Evolutionary conservation across 2,113 vertebrate genomes (phyloP).

Genomic region (Nycticryphes semicollaris): DNA sequence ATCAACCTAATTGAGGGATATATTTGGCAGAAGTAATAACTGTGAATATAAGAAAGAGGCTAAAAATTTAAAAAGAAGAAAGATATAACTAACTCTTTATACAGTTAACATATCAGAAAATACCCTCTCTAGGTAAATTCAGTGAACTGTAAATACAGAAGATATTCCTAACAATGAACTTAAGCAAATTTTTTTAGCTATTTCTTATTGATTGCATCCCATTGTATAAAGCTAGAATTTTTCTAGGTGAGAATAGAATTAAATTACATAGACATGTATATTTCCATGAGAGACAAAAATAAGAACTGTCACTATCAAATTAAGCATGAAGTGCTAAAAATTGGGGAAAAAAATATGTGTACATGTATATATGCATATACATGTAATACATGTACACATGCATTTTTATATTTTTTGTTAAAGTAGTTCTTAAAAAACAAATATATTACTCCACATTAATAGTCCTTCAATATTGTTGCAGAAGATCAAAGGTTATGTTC

Average conservation of each 20-base stretch:
- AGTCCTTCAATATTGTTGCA: not conserved
- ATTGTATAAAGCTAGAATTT: not conserved
- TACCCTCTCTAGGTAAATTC: not conserved
- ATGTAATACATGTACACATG: too few species aligned
- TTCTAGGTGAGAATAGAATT: not conserved
- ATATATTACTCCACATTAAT: fast-evolving
- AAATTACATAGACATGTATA: not conserved
- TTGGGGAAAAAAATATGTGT: not conserved
- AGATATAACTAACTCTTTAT: not conserved
- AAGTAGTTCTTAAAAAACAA: not conserved
- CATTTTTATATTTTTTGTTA: not conserved
- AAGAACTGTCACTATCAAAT: not conserved
- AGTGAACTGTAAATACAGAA: not conserved
- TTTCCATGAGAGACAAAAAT: not conserved
- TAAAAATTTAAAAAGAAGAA: not conserved
- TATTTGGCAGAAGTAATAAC: not conserved
- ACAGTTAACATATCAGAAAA: not conserved
- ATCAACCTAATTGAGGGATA: not conserved
- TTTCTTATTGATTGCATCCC: not conserved
- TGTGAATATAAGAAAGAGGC: not conserved
- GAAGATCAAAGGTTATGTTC: not conserved
- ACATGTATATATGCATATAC: not conserved
- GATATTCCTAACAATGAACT: not conserved
- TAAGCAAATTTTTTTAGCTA: not conserved
- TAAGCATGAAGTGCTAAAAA: not conserved